Evolutionary conservation across 2,113 vertebrate species (phyloP).

Genomic region (Herpetotheres cachinnans): DNA sequence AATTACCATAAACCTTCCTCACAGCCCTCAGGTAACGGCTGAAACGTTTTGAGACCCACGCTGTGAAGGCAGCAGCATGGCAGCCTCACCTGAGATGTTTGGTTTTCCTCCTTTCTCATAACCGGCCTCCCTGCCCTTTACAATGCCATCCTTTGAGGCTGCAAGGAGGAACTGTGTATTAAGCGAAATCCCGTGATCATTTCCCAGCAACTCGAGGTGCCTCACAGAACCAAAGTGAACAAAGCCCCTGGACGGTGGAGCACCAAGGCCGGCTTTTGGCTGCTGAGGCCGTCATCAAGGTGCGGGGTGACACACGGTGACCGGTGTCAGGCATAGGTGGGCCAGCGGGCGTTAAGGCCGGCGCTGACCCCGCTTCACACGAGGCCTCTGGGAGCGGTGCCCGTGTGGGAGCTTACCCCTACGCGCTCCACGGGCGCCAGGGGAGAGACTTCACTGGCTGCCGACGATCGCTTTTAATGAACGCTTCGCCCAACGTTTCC

Average conservation of each 20-base stretch:
- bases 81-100: accelerated
- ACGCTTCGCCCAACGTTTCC: neutral
- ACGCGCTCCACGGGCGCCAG: accelerated
- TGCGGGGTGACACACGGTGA: accelerated
- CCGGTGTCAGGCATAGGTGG: accelerated
- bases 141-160: accelerated
- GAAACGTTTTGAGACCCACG: accelerated
- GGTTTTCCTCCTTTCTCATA: neutral
- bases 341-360: accelerated
- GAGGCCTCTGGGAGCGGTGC: too few relatives aligned
- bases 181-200: accelerated
- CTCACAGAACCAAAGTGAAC: accelerated
- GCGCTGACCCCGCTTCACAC: neutral
- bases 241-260: accelerated
- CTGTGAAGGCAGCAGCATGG: accelerated
- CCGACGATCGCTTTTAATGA: neutral
- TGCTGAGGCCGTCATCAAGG: accelerated
- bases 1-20: neutral
- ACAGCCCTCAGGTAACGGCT: accelerated
- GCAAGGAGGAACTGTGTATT: accelerated
- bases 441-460: accelerated
- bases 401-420: neutral
- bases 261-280: accelerated
- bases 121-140: neutral
- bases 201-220: accelerated